phyloP scores from a whole-genome alignment of 2,888 invertebrate genomes.

The Andricus curvator region DNA sequence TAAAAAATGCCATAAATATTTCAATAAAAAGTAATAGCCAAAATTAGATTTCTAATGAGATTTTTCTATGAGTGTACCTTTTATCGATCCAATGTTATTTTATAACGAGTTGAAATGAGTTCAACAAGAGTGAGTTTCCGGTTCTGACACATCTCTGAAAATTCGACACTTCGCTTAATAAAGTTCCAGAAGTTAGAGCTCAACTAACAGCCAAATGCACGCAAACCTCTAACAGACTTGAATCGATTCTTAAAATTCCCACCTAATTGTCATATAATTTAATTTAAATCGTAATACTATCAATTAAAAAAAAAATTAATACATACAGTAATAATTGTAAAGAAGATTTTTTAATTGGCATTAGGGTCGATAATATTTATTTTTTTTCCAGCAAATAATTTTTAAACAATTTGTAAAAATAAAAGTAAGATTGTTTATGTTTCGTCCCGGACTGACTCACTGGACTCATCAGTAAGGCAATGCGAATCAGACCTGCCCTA shows the following conservation, averaged over 20 bases:
- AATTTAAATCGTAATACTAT: neutral
- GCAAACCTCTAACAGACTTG: slow-evolving; percentile 43
- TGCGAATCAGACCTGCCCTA: too few relatives aligned
- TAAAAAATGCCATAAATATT: too few relatives aligned
- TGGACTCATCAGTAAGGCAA: too few relatives aligned
- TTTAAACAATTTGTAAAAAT: too few relatives aligned
- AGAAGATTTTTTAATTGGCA: too few relatives aligned
- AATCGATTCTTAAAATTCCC: slow-evolving; percentile 24
- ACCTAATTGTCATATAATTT: neutral
- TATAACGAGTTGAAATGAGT: slow-evolving; percentile 23
- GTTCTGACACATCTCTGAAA: slow-evolving; percentile 44
- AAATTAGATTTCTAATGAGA: neutral
- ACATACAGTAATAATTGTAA: too few relatives aligned
- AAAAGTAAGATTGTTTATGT: too few relatives aligned
- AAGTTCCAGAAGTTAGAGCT: slow-evolving; percentile 56
- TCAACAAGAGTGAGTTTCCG: slow-evolving; percentile 30
- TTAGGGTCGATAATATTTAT: too few relatives aligned
- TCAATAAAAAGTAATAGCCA: too few relatives aligned
- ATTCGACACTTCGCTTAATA: slow-evolving; percentile 58
- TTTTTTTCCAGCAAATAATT: too few relatives aligned
- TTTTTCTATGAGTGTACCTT: neutral
- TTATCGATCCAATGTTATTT: neutral
- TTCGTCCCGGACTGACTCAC: too few relatives aligned
- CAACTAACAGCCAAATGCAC: slow-evolving; percentile 44
- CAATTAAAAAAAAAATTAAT: neutral